Evolutionary conservation across 2,797 vertebrate genomes (phyloP), one percentile per base, ranked within the genome.

Genomic region (Rhabdomys pumilio): DNA sequence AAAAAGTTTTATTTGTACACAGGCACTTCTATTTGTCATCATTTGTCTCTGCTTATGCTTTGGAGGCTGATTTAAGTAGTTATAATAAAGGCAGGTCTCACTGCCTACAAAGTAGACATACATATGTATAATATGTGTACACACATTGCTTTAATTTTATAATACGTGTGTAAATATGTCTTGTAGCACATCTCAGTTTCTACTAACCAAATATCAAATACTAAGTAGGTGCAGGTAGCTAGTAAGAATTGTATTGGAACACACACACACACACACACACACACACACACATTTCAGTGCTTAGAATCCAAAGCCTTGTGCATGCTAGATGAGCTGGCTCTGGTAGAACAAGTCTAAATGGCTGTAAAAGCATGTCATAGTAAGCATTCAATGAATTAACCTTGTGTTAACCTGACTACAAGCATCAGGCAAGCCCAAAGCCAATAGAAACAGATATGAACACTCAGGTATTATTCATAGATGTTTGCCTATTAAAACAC

Each of bases 1-100:
- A 84, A 91, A 97, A 92, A 89, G 63, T 95, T 97, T 95, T 96
- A 57, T 61, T 69, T 61, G 79, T 76, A 61, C 1, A 61, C 14
- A 73, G 73, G 82, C 15, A 55, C 31, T 95, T 22, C 65, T 41
- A 6, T 86, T 87, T 95, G 55, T 89, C 77, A 57, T 44, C 38
- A 92, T 34, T 94, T 82, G 53, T 83, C 61, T 65, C 41, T 93
- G 41, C 34, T 90, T 63, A 31, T 69, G 41, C 47, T 86, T 17
- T 38, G 73, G 0, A 20, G 69, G 59, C 44, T 73, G 65, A 87
- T n/a, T 41, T 93, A n/a, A 89, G 34, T 84, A 86, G 73, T 89
- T 92, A 38, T 24, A 53, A 34, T 57, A 76, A 83, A 93, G 69
- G 65, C 34, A 93, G 57, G 61, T 22, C 44, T 94, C 59, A 77